phyloP scores from a whole-genome alignment of 2,797 vertebrate genomes.

The Fundulus diaphanus region DNA sequence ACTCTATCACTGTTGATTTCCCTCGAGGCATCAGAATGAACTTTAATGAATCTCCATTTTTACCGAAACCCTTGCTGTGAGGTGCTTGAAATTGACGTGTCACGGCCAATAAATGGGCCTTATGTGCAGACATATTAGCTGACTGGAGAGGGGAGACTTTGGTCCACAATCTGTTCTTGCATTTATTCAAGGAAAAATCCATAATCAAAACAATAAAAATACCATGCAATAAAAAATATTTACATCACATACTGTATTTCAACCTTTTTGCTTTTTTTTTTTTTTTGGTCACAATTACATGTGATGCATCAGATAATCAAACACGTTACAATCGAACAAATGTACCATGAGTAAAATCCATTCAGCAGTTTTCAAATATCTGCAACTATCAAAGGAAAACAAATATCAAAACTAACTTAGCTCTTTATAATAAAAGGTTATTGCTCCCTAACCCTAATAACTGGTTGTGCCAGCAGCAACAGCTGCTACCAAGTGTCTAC shows the following conservation, averaged over 20 bases:
- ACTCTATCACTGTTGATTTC: constrained; percentile 78
- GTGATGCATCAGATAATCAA: neutral
- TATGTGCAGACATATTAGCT: constrained; percentile 46
- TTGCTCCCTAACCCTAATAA: no score
- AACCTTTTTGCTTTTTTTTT: no score
- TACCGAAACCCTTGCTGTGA: constrained; percentile 53
- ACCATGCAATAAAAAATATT: neutral
- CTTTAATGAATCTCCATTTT: constrained; percentile 79
- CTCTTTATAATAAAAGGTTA: no score
- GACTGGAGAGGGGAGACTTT: constrained; percentile 58
- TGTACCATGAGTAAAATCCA: neutral
- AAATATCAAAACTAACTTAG: no score
- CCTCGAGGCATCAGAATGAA: constrained; percentile 67
- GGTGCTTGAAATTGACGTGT: constrained; percentile 59
- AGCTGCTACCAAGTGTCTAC: no score
- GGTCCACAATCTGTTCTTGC: constrained; percentile 62
- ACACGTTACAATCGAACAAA: neutral
- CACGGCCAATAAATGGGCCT: constrained; percentile 55
- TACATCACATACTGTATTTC: no score
- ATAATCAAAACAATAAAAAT: constrained; percentile 39
- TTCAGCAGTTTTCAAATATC: neutral
- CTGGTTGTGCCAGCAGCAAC: no score
- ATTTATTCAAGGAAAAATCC: constrained; percentile 36
- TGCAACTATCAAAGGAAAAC: no score
- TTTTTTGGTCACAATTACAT: neutral